Evolutionary conservation across 2,113 vertebrate genomes (phyloP).

Genomic region (Galbula dea): DNA sequence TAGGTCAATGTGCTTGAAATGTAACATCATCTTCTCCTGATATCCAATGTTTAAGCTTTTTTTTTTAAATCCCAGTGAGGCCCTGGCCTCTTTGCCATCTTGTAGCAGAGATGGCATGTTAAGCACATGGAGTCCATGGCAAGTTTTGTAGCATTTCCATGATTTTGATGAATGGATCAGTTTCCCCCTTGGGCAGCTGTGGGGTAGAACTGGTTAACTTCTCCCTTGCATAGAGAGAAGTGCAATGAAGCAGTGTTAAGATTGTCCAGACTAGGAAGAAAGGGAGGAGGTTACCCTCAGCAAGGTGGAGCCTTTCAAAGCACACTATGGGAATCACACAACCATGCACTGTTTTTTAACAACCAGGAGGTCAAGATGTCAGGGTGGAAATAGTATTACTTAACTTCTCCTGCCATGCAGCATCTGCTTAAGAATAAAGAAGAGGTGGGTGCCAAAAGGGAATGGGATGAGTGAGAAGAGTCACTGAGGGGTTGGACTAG

Average conservation of each 20-base stretch:
- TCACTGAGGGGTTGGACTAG: neutral
- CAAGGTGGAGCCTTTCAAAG: neutral
- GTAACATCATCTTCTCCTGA: neutral
- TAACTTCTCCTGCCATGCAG: neutral
- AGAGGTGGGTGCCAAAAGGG: neutral
- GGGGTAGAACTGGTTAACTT: neutral
- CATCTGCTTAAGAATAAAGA: neutral
- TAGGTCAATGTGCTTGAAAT: neutral
- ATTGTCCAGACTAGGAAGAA: neutral
- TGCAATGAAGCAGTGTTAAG: neutral
- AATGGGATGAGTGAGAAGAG: neutral
- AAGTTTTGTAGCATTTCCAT: neutral
- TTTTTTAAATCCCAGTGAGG: neutral
- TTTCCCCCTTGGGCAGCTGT: neutral
- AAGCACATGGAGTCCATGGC: neutral
- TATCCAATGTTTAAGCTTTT: neutral
- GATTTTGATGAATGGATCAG: neutral
- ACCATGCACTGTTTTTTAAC: neutral
- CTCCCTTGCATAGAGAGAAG: neutral
- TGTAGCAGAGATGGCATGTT: neutral
- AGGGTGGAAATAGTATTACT: neutral
- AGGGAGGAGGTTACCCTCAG: neutral
- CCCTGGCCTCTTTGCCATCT: neutral
- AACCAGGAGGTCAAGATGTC: neutral
- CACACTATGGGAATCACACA: neutral